These are phyloP conservation scores for Asteroscopus sphinx DNA, from an alignment of 2,888 invertebrate species.

Conservation along the genomic window DNA sequence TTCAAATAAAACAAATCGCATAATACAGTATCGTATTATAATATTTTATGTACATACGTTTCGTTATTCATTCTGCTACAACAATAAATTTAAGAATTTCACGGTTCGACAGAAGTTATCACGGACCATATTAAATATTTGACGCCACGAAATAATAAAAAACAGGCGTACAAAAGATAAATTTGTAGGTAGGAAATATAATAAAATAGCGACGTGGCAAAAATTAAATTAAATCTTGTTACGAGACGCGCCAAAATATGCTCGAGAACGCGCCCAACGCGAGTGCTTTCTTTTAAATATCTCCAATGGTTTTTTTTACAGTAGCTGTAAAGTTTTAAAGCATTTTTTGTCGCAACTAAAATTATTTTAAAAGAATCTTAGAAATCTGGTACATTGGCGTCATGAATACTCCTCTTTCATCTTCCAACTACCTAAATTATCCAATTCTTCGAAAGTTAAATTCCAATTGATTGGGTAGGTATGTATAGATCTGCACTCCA, in stretches of 20 bases:
- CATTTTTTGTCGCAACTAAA: conserved; percentile 4
- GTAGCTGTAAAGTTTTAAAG: conserved; percentile 17
- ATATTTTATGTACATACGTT: conserved; percentile 61
- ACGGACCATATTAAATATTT: conserved; percentile 42
- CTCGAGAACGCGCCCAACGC: conserved; percentile 51
- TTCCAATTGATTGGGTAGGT: not conserved
- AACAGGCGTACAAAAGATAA: conserved; percentile 63
- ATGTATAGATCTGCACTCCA: not conserved
- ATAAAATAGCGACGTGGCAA: conserved; percentile 64
- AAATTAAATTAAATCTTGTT: conserved; percentile 65
- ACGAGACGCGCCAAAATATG: conserved; percentile 60
- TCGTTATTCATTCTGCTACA: conserved; percentile 15
- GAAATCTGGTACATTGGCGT: not conserved
- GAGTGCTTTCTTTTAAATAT: conserved; percentile 51
- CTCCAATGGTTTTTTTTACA: conserved; percentile 46
- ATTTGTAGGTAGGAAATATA: conserved; percentile 58
- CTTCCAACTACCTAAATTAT: not conserved
- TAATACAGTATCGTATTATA: conserved; percentile 59
- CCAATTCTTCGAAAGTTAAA: no score
- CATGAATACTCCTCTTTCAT: not conserved
- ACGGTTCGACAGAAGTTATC: conserved; percentile 27
- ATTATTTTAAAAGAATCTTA: not conserved
- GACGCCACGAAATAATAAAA: conserved; percentile 63
- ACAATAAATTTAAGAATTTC: conserved; percentile 32
- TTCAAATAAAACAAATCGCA: conserved; percentile 61